Conservation (phyloP, 2,888 invertebrate species). For the Spodoptera picta region DNA sequence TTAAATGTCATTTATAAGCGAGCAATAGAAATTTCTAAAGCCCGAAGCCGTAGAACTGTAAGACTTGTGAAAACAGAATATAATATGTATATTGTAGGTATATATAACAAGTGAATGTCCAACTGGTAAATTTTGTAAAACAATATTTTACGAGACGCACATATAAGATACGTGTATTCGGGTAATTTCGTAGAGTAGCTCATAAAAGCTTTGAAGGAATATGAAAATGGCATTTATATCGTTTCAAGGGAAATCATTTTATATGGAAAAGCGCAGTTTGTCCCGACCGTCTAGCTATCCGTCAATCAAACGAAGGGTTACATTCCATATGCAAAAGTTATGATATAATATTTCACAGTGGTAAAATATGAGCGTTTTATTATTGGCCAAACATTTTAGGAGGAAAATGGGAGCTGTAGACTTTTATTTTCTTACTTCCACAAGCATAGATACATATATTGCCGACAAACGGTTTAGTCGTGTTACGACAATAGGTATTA, state of each 20-base stretch:
- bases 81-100: too few species aligned
- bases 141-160: conserved; percentile 51
- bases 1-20: conserved; percentile 29
- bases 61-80: background rate
- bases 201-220: conserved; percentile 65
- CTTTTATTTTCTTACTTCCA: conserved; percentile 11
- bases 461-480: too few species aligned
- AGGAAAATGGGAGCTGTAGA: conserved; percentile 16
- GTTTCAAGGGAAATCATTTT: conserved; percentile 67
- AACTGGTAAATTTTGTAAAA: conserved; percentile 37
- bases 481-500: too few species aligned
- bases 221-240: conserved; percentile 66
- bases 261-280: conserved; percentile 56
- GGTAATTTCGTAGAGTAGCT: conserved; percentile 67
- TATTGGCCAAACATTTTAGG: conserved; percentile 32
- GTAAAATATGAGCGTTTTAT: conserved; percentile 45
- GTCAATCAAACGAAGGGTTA: conserved; percentile 52
- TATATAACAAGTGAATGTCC: background rate
- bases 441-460: background rate
- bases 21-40: conserved; percentile 19
- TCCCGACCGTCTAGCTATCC: conserved; percentile 37
- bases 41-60: conserved; percentile 3
- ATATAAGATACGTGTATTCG: conserved; percentile 52
- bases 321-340: conserved; percentile 37
- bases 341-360: conserved; percentile 41